Percentiles rank a stretch among this genome's conserved stretches.
Evolutionary conservation across 2,888 invertebrate species (phyloP).

Genomic region (Drosophila flavopinicola): DNA sequence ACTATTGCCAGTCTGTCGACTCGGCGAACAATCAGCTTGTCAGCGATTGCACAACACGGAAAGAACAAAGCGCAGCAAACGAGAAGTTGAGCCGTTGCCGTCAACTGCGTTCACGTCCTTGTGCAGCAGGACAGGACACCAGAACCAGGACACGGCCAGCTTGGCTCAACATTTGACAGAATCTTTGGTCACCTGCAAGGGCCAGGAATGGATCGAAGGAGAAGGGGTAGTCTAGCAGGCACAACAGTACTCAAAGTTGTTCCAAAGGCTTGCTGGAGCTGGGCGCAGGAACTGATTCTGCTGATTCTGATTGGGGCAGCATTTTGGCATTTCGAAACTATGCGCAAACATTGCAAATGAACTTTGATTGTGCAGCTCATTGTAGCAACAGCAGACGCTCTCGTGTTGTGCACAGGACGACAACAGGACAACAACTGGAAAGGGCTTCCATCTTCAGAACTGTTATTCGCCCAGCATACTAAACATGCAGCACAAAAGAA

Average conservation of each 20-base stretch:
- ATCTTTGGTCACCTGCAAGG: slow-evolving; percentile 37
- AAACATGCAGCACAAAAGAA: too few species aligned
- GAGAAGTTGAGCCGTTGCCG: slow-evolving; percentile 22
- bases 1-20: slow-evolving; percentile 18
- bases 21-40: slow-evolving; percentile 33
- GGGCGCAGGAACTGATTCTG: slow-evolving; percentile 20
- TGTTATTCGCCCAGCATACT: too few species aligned
- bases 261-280: slow-evolving; percentile 13
- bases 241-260: slow-evolving; percentile 26
- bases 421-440: slow-evolving; percentile 9
- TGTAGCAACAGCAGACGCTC: slow-evolving; percentile 17
- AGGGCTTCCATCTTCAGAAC: not conserved
- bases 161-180: slow-evolving; percentile 39
- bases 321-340: slow-evolving; percentile 59
- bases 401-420: slow-evolving; percentile 10
- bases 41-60: slow-evolving; percentile 32
- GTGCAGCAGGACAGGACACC: slow-evolving; percentile 4
- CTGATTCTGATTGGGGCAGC: slow-evolving; percentile 47
- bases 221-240: not conserved
- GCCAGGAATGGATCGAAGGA: not conserved
- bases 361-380: slow-evolving; percentile 64
- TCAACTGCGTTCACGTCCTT: slow-evolving; percentile 1
- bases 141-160: slow-evolving; percentile 8
- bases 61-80: slow-evolving; percentile 47
- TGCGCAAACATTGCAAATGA: slow-evolving; percentile 69